Base-by-base conservation (phyloP, 2,113 vertebrate genomes). In the Tautogolabrus adspersus region DNA sequence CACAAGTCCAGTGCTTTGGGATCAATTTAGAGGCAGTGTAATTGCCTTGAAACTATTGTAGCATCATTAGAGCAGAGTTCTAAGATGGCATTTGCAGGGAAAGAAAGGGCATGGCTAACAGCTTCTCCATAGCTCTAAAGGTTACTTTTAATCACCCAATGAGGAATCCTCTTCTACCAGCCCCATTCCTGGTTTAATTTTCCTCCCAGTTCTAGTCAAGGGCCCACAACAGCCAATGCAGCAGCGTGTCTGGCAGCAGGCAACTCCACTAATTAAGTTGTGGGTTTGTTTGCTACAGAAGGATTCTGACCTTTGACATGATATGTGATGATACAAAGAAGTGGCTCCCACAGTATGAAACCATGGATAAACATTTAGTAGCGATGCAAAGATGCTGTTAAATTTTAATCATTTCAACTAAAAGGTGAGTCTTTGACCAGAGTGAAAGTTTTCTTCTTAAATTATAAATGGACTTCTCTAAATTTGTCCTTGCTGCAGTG, bases 91-190 rank as follows among this genome's bases (percentile, higher is more conserved):
- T 94, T 94, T 94, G 83, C 88, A 84, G 88, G 72, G 74, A 93
- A 93, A 91, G 90, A 95, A 95, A 95, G 94, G 94, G 92, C 94
- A 95, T 88, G 78, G 90, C 89, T 94, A 95, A 95, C 94, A 92
- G 93, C 91, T 93, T 93, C 91, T 88, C 83, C 81, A 87, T 89
- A 89, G 90, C 80, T 86, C 79, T 84, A 95, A 95, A 95, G 94
- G 94, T 95, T 95, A 95, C 89, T 92, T 95, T 95, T 95, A 95
- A 95, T 95, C 94, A 95, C 90, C 90, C 90, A 88, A 92, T 86
- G 86, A 93, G 91, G 88, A 92, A 92, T 92, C 86, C 70, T 89
- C 76, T 56, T 69, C 77, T 75, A 64, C 67, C 61, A 72, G 49
- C 58, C 72, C 37, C 40, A 73, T 87, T 83, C 74, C 73, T 77